Conservation (phyloP, 2,888 invertebrate genomes). For the Hyppa rectilinea region DNA sequence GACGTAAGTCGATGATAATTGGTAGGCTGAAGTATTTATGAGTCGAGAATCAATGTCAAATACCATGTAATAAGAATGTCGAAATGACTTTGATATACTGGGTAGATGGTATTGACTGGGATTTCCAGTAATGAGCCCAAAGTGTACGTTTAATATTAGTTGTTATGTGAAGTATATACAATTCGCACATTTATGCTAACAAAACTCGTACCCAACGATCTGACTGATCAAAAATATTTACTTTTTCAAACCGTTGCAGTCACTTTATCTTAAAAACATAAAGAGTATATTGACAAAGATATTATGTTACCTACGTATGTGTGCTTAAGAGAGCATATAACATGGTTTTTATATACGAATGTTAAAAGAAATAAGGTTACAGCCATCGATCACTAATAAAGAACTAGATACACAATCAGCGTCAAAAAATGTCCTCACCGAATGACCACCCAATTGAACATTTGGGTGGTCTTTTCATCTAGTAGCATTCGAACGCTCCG, state of each 20-base stretch:
- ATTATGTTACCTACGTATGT: neutral
- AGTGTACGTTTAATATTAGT: neutral
- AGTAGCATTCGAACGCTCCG: too few species aligned
- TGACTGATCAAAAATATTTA: constrained; percentile 45
- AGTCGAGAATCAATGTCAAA: constrained; percentile 40
- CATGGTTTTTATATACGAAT: neutral
- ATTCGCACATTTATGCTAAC: constrained; percentile 30
- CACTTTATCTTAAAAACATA: constrained; percentile 26
- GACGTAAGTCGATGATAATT: constrained; percentile 17
- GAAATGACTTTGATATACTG: constrained; percentile 9
- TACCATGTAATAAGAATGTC: constrained; percentile 20
- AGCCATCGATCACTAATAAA: too few species aligned
- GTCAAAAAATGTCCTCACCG: too few species aligned
- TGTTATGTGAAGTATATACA: constrained; percentile 7
- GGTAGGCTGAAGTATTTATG: constrained; percentile 29
- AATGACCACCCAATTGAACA: too few species aligned
- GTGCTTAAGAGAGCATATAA: neutral
- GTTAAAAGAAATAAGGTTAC: neutral
- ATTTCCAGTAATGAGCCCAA: constrained; percentile 1
- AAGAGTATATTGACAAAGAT: constrained; percentile 22
- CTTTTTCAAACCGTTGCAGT: constrained; percentile 9
- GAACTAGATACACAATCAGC: too few species aligned
- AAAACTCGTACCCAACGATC: constrained; percentile 7
- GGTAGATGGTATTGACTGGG: neutral
- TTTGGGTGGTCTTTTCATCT: too few species aligned